A percentile compares a stretch with the other conserved stretches of the same genome.
Conservation (phyloP, 2,888 invertebrate genomes). For the Melikaiella ostensackeni region DNA sequence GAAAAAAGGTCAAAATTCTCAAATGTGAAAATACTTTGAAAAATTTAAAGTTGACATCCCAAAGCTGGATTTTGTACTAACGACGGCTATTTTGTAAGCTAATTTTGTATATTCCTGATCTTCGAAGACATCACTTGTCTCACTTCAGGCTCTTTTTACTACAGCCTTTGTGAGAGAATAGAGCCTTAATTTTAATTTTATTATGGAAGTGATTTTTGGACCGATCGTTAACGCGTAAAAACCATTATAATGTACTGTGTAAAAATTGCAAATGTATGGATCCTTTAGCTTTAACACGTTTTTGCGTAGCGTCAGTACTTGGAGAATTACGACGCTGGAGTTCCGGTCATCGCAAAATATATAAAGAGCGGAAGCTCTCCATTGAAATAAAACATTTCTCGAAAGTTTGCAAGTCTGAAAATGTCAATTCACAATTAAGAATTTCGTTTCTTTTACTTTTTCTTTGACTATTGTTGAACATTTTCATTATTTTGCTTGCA, state of each 20-base stretch:
- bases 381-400: slow-evolving; percentile 23
- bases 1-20: background rate
- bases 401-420: slow-evolving; percentile 14
- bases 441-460: background rate
- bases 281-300: slow-evolving; percentile 35
- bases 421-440: background rate
- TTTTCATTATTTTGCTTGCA: too few relatives aligned
- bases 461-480: background rate
- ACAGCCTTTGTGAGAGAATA: slow-evolving; percentile 21
- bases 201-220: background rate
- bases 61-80: slow-evolving; percentile 34
- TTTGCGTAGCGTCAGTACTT: slow-evolving; percentile 39
- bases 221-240: slow-evolving; percentile 14
- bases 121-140: slow-evolving; percentile 29
- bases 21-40: background rate
- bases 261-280: slow-evolving; percentile 29
- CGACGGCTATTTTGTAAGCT: slow-evolving; percentile 26
- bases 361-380: slow-evolving; percentile 24
- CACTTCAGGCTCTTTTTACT: slow-evolving; percentile 28
- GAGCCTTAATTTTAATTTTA: slow-evolving; percentile 33
- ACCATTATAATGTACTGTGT: slow-evolving; percentile 34
- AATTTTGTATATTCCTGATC: slow-evolving; percentile 39
- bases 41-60: background rate
- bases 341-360: slow-evolving; percentile 28
- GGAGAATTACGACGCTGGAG: slow-evolving; percentile 23